These are phyloP conservation scores for Enteromius anoplus DNA, from an alignment of 2,797 vertebrate genomes.

Conservation along the genomic window DNA sequence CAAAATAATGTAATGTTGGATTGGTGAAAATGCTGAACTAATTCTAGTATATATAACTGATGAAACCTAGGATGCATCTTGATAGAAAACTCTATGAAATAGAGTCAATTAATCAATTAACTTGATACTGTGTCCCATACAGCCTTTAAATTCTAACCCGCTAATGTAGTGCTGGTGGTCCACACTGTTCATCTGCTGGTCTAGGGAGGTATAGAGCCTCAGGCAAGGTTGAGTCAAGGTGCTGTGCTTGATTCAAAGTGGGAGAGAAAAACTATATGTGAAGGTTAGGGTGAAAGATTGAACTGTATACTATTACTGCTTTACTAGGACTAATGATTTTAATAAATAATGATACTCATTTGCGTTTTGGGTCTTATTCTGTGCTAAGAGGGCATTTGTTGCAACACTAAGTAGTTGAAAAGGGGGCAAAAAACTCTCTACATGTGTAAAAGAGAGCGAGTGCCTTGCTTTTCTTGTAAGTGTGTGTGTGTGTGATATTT, in stretches of 20 bases:
- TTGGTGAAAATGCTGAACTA: neutral
- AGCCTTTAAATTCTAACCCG: conserved; percentile 9
- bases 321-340: conserved; percentile 13
- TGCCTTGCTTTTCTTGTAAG: conserved; percentile 3
- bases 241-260: conserved; percentile 16
- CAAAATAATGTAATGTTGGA: neutral
- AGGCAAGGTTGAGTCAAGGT: conserved; percentile 54
- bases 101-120: conserved; percentile 4
- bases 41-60: neutral
- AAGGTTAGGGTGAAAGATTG: conserved; percentile 22
- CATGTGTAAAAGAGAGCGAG: conserved; percentile 28
- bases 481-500: conserved; percentile 55
- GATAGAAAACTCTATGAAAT: neutral
- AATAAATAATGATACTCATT: conserved; percentile 24
- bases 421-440: conserved; percentile 29
- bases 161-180: conserved; percentile 34
- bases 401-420: conserved; percentile 30
- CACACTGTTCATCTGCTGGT: conserved; percentile 52
- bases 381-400: conserved; percentile 38
- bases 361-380: neutral
- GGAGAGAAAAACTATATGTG: conserved; percentile 29
- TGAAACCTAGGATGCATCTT: neutral
- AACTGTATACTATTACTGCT: conserved; percentile 11
- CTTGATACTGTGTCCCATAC: neutral
- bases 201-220: conserved; percentile 32